These are phyloP conservation scores for Antedon bifida DNA, from an alignment of 35 echinoderm and acorn worm species.

Conservation along the genomic window DNA sequence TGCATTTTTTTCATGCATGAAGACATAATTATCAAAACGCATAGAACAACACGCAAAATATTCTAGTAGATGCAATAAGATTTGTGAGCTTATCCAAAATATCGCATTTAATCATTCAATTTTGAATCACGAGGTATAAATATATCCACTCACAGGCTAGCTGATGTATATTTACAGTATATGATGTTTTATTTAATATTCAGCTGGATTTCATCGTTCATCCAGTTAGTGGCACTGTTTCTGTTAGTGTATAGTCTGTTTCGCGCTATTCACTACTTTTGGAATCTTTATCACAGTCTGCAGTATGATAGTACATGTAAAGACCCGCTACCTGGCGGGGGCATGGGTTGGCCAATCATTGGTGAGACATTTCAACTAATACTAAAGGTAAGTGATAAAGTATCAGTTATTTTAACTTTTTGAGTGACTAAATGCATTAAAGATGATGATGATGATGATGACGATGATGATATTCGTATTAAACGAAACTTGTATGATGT, in stretches of 20 bases:
- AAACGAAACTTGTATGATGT: too few species aligned
- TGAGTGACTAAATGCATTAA: too few species aligned
- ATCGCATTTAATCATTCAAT: too few species aligned
- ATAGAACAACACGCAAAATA: background rate
- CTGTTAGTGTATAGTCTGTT: background rate
- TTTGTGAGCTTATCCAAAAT: too few species aligned
- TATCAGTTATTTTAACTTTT: too few species aligned
- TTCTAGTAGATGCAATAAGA: background rate
- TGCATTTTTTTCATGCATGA: background rate
- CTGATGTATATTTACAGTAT: background rate
- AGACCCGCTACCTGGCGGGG: slow-evolving; percentile 1
- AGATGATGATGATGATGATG: too few species aligned
- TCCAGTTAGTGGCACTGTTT: background rate
- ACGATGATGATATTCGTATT: too few species aligned
- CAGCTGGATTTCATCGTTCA: background rate
- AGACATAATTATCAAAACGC: background rate
- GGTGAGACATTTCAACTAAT: slow-evolving; percentile 7
- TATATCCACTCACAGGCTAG: too few species aligned
- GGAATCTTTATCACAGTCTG: background rate
- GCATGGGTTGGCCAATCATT: slow-evolving; percentile 12
- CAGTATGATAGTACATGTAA: background rate
- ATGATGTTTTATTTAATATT: background rate
- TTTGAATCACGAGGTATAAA: too few species aligned
- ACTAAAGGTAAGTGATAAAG: background rate
- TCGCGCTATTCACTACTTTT: background rate